A percentile compares a stretch with the other conserved stretches of the same genome.
Evolutionary conservation across 2,888 invertebrate genomes (phyloP).

Genomic region (Chironomus riparius): DNA sequence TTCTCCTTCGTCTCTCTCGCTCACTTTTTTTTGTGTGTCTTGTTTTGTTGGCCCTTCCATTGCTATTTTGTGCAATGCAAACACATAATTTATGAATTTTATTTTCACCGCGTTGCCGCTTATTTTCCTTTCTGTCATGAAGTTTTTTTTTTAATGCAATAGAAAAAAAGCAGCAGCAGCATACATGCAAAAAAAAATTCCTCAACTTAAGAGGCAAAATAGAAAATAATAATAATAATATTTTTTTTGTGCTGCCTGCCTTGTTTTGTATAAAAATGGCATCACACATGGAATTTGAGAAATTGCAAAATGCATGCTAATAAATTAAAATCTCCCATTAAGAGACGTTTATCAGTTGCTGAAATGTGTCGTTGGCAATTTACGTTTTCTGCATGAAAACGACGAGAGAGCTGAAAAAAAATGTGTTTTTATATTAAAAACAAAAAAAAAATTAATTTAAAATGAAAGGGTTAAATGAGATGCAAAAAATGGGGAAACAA

Average conservation of each 20-base stretch:
- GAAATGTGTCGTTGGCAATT: slow-evolving; percentile 14
- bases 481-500: background rate
- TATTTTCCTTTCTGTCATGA: background rate
- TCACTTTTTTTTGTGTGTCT: background rate
- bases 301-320: slow-evolving; percentile 18
- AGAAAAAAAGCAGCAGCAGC: too few species aligned
- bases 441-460: background rate
- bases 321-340: slow-evolving; percentile 24
- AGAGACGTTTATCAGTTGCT: slow-evolving; percentile 25
- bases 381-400: background rate
- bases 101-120: slow-evolving; percentile 11
- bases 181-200: too few species aligned
- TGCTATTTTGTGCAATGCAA: background rate
- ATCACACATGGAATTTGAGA: slow-evolving; percentile 22
- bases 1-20: slow-evolving; percentile 4
- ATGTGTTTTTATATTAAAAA: too few species aligned
- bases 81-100: slow-evolving; percentile 17
- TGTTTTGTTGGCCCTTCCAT: too few species aligned
- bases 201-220: too few species aligned
- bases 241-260: too few species aligned
- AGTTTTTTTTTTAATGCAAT: too few species aligned
- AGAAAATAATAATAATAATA: too few species aligned
- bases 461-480: background rate
- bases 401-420: background rate
- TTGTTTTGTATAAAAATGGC: background rate